phyloP scores from a whole-genome alignment of 2,888 invertebrate species.

The Protonemura montana region DNA sequence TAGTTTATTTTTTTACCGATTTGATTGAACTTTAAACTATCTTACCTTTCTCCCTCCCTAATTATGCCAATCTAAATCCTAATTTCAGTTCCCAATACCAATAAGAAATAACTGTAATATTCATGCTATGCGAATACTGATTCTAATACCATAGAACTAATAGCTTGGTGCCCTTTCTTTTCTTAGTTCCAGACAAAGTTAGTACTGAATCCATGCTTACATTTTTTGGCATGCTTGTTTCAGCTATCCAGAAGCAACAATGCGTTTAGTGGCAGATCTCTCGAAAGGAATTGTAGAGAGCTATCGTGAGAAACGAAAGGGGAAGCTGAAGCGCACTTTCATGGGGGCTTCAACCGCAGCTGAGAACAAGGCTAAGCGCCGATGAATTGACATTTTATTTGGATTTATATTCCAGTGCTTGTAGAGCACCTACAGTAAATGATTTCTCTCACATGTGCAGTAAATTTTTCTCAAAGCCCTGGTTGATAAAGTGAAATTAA shows the following conservation, averaged over 20 bases:
- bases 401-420: neutral
- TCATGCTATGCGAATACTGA: no score
- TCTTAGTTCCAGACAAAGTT: no score
- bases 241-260: conserved; percentile 83
- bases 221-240: no score
- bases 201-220: no score
- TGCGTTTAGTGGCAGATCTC: conserved; percentile 74
- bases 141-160: no score
- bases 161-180: no score
- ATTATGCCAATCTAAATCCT: no score
- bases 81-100: no score
- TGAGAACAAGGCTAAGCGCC: conserved; percentile 27
- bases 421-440: neutral
- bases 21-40: neutral
- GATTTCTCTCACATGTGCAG: no score
- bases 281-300: conserved; percentile 27
- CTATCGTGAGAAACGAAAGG: conserved; percentile 19
- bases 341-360: conserved; percentile 32
- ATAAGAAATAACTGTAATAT: no score
- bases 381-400: neutral
- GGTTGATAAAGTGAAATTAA: no score
- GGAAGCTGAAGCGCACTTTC: conserved; percentile 31
- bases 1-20: neutral
- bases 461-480: no score
- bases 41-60: neutral